Percentiles rank a stretch among this genome's conserved stretches.
phyloP scores from a whole-genome alignment of 2,888 invertebrate species.

The Lobophora halterata region DNA sequence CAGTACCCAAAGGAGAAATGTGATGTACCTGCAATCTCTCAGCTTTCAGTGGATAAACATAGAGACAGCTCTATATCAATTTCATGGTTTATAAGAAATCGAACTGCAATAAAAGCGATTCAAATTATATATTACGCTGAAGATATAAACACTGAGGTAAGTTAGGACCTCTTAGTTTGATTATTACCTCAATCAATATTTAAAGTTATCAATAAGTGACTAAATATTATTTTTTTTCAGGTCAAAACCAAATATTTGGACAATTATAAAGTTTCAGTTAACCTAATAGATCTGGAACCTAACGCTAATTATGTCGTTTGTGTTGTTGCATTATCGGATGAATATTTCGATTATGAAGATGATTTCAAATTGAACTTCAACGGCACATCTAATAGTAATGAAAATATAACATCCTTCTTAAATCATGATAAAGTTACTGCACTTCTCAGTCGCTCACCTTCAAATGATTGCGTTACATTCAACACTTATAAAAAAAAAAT shows the following conservation, averaged over 20 bases:
- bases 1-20: constrained; percentile 72
- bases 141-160: constrained; percentile 52
- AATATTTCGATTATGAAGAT: constrained; percentile 51
- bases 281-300: constrained; percentile 55
- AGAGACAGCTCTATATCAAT: constrained; percentile 92
- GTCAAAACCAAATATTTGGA: constrained; percentile 65
- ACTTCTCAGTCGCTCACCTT: constrained; percentile 62
- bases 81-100: constrained; percentile 94
- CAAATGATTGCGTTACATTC: constrained; percentile 71
- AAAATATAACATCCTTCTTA: constrained; percentile 54
- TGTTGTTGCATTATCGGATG: constrained; percentile 61
- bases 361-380: constrained; percentile 43
- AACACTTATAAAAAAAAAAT: constrained; percentile 60
- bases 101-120: constrained; percentile 90
- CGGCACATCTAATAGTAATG: constrained; percentile 41
- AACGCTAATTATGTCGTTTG: constrained; percentile 68
- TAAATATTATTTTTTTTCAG: constrained; percentile 49
- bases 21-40: constrained; percentile 88
- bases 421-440: constrained; percentile 61
- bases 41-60: constrained; percentile 91
- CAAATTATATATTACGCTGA: constrained; percentile 89
- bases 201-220: too few species aligned
- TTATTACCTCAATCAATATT: not conserved
- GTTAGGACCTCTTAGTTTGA: constrained; percentile 30
- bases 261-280: constrained; percentile 59